Conservation (phyloP, 2,888 invertebrate genomes). For the Lochmaea crataegi region DNA sequence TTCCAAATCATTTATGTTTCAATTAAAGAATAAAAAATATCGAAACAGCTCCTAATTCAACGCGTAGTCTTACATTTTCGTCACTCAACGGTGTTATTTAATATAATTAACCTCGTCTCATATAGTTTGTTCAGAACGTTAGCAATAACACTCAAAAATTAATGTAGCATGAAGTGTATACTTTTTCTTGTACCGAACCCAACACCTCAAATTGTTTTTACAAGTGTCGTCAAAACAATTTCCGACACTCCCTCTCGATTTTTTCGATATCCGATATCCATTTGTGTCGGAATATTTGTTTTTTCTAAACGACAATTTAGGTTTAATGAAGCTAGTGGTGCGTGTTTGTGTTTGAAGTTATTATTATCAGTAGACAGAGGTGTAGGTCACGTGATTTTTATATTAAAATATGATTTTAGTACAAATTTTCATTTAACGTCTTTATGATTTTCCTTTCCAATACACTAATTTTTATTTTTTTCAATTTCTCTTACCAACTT, state of each 20-base stretch:
- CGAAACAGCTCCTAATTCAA: too few relatives aligned
- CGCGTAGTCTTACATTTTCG: too few relatives aligned
- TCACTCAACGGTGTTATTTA: background rate
- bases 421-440: too few relatives aligned
- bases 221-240: background rate
- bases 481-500: too few relatives aligned
- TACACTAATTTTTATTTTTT: too few relatives aligned
- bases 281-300: background rate
- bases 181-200: background rate
- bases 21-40: too few relatives aligned
- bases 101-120: background rate
- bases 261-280: background rate
- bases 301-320: background rate
- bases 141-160: background rate
- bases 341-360: background rate
- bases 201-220: background rate
- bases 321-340: background rate
- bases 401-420: too few relatives aligned
- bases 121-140: background rate
- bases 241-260: background rate
- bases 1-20: too few relatives aligned
- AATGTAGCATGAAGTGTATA: conserved; percentile 4
- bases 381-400: too few relatives aligned
- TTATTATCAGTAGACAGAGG: background rate
- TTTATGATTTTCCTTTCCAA: too few relatives aligned